These are phyloP conservation scores for Lordiphosa mommai DNA, from an alignment of 1,140 invertebrate genomes.

Conservation along the genomic window DNA sequence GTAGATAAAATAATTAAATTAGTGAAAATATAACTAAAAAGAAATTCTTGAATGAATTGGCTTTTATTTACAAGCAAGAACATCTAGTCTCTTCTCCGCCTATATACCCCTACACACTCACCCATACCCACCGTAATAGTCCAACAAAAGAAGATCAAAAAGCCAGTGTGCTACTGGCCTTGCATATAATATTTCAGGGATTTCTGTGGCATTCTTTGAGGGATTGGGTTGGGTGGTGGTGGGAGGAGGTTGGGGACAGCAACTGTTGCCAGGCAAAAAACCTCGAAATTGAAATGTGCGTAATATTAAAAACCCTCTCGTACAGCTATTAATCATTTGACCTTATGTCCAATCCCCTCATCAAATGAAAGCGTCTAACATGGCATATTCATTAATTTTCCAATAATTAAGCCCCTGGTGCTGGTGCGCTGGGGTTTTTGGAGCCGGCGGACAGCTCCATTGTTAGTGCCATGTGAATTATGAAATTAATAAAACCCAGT, in stretches of 20 bases:
- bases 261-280: conserved; percentile 5
- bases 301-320: neutral
- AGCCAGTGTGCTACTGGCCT: conserved; percentile 13
- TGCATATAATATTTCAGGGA: conserved; percentile 34
- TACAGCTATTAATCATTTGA: conserved; percentile 61
- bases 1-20: no score
- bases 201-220: conserved; percentile 35
- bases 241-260: neutral
- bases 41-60: no score
- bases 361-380: conserved; percentile 62
- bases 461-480: conserved; percentile 54
- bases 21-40: no score
- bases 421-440: conserved; percentile 5
- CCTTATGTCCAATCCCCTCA: conserved; percentile 9
- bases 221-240: conserved; percentile 4
- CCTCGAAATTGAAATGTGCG: neutral
- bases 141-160: conserved; percentile 33
- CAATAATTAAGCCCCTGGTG: conserved; percentile 65
- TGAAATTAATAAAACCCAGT: conserved; percentile 66
- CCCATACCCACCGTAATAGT: neutral
- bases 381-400: conserved; percentile 74
- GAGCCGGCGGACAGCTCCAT: neutral
- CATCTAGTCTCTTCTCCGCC: no score
- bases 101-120: neutral
- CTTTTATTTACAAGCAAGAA: no score